These are phyloP conservation scores for Machaerirhynchus nigripectus DNA, from an alignment of 2,113 vertebrate species.

Conservation along the genomic window DNA sequence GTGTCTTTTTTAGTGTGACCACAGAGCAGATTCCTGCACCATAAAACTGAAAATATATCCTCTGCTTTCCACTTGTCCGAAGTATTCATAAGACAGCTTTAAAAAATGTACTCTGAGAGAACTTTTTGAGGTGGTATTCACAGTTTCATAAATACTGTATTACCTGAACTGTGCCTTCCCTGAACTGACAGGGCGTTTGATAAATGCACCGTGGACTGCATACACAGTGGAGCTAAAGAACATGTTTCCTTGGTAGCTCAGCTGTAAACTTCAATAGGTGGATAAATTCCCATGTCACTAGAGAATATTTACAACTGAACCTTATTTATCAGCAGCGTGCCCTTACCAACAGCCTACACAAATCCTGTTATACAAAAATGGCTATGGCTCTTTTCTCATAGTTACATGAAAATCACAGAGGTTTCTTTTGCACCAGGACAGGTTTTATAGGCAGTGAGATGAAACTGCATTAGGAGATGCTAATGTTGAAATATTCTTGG, in stretches of 20 bases:
- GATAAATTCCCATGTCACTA: conserved; percentile 51
- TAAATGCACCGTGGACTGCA: neutral
- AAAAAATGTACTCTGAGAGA: neutral
- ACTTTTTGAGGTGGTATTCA: conserved; percentile 16
- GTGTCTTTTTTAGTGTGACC: neutral
- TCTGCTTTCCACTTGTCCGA: neutral
- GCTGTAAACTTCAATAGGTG: conserved; percentile 55
- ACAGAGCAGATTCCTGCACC: neutral
- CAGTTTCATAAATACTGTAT: conserved; percentile 34
- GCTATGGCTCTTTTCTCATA: neutral
- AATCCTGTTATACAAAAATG: conserved; percentile 21
- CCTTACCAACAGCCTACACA: conserved; percentile 30
- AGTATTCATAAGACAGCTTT: conserved; percentile 11
- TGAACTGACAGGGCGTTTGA: conserved; percentile 23
- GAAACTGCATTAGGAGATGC: conserved; percentile 6
- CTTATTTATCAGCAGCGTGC: conserved; percentile 22
- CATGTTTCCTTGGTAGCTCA: conserved; percentile 25
- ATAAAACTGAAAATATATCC: neutral
- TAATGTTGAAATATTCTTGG: conserved; percentile 38
- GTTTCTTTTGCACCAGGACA: neutral
- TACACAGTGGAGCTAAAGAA: conserved; percentile 27
- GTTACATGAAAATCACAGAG: neutral
- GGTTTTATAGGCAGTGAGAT: neutral
- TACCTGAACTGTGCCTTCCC: conserved; percentile 7
- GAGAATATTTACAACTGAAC: conserved; percentile 59